Conservation (phyloP, 2,888 invertebrate species). For the Eledona agricola region DNA sequence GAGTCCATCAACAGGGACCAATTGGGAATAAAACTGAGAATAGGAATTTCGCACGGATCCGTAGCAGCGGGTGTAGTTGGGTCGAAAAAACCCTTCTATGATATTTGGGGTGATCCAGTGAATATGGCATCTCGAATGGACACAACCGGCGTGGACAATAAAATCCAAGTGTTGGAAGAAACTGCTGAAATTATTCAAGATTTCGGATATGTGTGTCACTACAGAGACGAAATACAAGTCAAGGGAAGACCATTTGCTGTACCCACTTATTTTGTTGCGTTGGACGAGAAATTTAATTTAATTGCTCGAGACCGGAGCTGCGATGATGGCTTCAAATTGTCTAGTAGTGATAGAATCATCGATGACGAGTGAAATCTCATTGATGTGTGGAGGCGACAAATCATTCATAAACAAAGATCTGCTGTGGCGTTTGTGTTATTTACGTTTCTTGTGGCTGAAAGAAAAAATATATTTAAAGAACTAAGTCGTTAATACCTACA, state of each 20-base stretch:
- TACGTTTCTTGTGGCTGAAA: background rate
- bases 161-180: conserved; percentile 72
- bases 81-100: conserved; percentile 91
- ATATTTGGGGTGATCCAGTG: conserved; percentile 97
- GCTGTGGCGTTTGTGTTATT: too few relatives aligned
- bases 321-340: too few relatives aligned
- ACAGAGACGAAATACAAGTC: conserved; percentile 75
- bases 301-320: too few relatives aligned
- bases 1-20: conserved; percentile 67
- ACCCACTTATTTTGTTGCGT: conserved; percentile 76
- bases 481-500: conserved; percentile 2
- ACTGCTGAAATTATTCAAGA: conserved; percentile 75
- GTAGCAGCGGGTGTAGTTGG: conserved; percentile 96
- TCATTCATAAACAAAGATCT: too few relatives aligned
- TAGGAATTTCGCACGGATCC: conserved; percentile 90
- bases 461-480: conserved; percentile 4
- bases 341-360: too few relatives aligned
- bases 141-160: conserved; percentile 82
- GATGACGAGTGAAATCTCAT: too few relatives aligned
- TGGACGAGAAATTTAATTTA: conserved; percentile 64
- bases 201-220: conserved; percentile 74
- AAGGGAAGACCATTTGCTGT: conserved; percentile 75
- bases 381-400: too few relatives aligned
- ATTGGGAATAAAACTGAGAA: conserved; percentile 72
- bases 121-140: conserved; percentile 98